Conservation (phyloP, 2,888 invertebrate species). For the Myopa testacea region DNA sequence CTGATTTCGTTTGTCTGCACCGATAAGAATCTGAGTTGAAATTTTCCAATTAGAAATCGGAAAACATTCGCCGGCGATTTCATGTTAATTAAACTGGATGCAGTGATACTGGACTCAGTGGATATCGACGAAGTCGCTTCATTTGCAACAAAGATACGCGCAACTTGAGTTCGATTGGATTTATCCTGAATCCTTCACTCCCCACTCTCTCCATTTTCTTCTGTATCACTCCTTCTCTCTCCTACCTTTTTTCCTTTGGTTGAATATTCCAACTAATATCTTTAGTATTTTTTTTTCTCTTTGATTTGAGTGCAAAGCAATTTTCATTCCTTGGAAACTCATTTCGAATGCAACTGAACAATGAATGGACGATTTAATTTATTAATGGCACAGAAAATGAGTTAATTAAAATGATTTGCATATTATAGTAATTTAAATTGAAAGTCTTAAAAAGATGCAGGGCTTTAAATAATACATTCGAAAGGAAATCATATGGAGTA, state of each 20-base stretch:
- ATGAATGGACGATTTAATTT: constrained; percentile 40
- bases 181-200: too few relatives aligned
- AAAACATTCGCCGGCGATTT: background rate
- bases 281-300: background rate
- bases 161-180: too few relatives aligned
- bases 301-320: constrained; percentile 21
- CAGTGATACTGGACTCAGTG: background rate
- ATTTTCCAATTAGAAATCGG: constrained; percentile 12
- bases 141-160: too few relatives aligned
- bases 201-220: too few relatives aligned
- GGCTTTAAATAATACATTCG: too few relatives aligned
- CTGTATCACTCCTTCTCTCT: too few relatives aligned
- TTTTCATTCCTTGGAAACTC: constrained; percentile 33
- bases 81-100: constrained; percentile 21
- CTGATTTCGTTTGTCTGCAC: background rate
- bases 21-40: constrained; percentile 1
- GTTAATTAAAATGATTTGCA: too few relatives aligned
- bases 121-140: too few relatives aligned
- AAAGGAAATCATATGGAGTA: too few relatives aligned
- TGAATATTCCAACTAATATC: background rate
- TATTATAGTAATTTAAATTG: background rate
- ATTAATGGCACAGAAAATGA: background rate
- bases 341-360: constrained; percentile 16
- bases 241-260: too few relatives aligned
- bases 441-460: background rate